Evolutionary conservation across 1,140 invertebrate species (phyloP), one percentile per base, ranked within the genome.

Genomic region (Mercenaria mercenaria): DNA sequence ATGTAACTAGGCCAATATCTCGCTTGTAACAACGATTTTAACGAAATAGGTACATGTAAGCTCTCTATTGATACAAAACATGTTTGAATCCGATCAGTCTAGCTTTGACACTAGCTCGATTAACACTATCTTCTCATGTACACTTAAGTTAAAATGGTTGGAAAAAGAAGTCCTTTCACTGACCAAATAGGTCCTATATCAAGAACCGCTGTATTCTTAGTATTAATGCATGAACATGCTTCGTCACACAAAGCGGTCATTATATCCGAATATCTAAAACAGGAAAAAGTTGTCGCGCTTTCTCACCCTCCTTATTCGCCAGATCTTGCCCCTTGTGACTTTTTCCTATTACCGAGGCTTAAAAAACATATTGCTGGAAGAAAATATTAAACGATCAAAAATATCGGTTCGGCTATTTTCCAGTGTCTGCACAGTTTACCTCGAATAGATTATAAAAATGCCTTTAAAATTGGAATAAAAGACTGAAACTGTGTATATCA

Each of bases 191-290:
- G 23, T 41, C 39, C 67, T 37, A 59, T 34, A 59, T 59, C 34
- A 8, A 32, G 34, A 50, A 80, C 23, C 32, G 77, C 3, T 3
- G 47, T 52, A 18, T 56, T 59, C 32, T 56, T 47, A 59, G 15
- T 34, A 3, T 23, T 67, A 23, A n/a, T 83, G n/a, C 80, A 83
- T 83, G 80, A 83, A 59, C 67, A 83, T 67, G 61, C 37, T 13
- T 32, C 50, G 13, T n/a, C 80, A 43, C 50, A 83, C 41, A 83
- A 67, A 43, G 20, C 80, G 26, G 47, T 4, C 50, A 80, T 80
- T 59, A 50, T 80, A 18, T 1, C 20, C 1, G 77, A 29, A 59
- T 80, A 59, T 80, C 26, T 80, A 47, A 32, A 76, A 43, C 20
- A 43, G 69, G n/a, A 76, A 43, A 39, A 76, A 18, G 50, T 80